Conservation (phyloP, 1,140 invertebrate species). For the Delia radicum region DNA sequence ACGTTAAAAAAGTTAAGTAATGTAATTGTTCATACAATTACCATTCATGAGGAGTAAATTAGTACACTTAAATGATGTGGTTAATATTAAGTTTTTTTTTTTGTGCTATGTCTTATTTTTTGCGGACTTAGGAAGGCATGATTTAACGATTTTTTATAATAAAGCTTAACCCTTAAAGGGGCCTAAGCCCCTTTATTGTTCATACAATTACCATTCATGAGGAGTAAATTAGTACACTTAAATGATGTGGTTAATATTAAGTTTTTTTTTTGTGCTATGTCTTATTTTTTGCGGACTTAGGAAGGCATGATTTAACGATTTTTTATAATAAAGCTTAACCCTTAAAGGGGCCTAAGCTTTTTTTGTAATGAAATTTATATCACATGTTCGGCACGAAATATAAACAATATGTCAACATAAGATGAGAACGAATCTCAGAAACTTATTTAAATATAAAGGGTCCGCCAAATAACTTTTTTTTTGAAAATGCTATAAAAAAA, state of each 20-base stretch:
- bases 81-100: background rate
- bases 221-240: constrained; percentile 1
- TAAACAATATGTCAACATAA: too few relatives aligned
- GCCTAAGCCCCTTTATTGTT: too few relatives aligned
- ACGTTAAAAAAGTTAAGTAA: background rate
- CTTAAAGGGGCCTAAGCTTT: too few relatives aligned
- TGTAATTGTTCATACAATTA: constrained; percentile 1
- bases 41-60: constrained; percentile 4
- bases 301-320: background rate
- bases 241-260: constrained; percentile 5
- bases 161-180: too few relatives aligned
- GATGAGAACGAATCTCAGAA: too few relatives aligned
- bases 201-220: constrained; percentile 1
- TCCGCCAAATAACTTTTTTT: too few relatives aligned
- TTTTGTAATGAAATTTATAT: too few relatives aligned
- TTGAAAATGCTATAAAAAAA: too few relatives aligned
- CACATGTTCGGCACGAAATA: too few relatives aligned
- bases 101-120: background rate
- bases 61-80: constrained; percentile 1
- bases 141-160: too few relatives aligned
- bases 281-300: background rate
- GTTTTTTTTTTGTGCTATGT: background rate
- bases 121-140: background rate
- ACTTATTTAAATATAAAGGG: too few relatives aligned
- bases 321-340: too few relatives aligned